Evolutionary conservation across 1,140 invertebrate species (phyloP).

Genomic region (Scaptodrosophila lebanonensis): DNA sequence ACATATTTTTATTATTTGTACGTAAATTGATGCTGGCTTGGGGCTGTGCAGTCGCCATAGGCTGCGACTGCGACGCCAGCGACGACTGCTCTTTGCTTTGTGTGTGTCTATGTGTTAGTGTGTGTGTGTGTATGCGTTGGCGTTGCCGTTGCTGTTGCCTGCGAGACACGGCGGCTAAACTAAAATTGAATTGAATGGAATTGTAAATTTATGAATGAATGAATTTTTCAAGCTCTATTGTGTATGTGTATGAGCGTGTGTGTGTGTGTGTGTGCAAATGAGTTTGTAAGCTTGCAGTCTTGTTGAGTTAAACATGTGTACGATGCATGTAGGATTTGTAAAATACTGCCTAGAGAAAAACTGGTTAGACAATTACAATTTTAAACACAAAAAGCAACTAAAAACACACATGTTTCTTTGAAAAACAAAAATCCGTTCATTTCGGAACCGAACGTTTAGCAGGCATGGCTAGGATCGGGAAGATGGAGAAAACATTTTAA

Average conservation of each 20-base stretch:
- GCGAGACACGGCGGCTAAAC: slow-evolving; percentile 48
- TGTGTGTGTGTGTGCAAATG: slow-evolving; percentile 18
- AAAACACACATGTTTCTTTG: too few relatives aligned
- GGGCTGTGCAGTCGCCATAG: slow-evolving; percentile 20
- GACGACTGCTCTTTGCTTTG: slow-evolving; percentile 7
- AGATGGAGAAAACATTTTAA: too few relatives aligned
- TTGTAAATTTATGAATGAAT: slow-evolving; percentile 75
- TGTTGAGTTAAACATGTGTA: too few relatives aligned
- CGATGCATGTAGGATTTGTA: too few relatives aligned
- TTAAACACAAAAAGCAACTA: too few relatives aligned
- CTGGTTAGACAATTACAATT: too few relatives aligned
- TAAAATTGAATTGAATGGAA: slow-evolving; percentile 74
- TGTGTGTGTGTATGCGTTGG: slow-evolving; percentile 21
- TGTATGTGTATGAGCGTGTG: slow-evolving; percentile 14
- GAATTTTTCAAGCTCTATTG: slow-evolving; percentile 54
- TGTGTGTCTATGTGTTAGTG: slow-evolving; percentile 12
- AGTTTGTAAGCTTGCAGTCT: not conserved
- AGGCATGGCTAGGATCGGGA: too few relatives aligned
- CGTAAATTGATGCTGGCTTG: slow-evolving; percentile 28
- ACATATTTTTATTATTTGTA: slow-evolving; percentile 29
- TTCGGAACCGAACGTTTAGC: too few relatives aligned
- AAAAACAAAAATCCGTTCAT: too few relatives aligned
- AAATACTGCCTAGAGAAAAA: too few relatives aligned
- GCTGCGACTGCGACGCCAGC: slow-evolving; percentile 19
- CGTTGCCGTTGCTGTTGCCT: slow-evolving; percentile 28